Conservation (phyloP, 2,888 invertebrate genomes). For the Phymatocera aterrima region DNA sequence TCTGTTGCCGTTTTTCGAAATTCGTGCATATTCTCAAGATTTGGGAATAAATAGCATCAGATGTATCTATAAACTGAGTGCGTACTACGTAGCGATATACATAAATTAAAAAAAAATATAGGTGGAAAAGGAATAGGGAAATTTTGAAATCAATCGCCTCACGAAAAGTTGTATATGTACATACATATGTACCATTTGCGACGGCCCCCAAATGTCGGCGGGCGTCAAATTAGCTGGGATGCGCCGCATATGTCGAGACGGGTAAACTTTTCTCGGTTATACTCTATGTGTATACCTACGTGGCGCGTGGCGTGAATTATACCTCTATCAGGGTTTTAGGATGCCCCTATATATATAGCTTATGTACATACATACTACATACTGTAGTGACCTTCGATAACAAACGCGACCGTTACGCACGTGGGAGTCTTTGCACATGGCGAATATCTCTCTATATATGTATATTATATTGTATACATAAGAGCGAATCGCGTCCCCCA, state of each 20-base stretch:
- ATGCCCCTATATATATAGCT: too few relatives aligned
- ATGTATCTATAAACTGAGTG: too few relatives aligned
- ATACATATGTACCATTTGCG: constrained; percentile 9
- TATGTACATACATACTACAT: not conserved
- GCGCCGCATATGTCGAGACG: constrained; percentile 30
- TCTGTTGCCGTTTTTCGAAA: too few relatives aligned
- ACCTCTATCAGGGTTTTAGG: constrained; percentile 16
- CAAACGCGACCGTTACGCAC: constrained; percentile 44
- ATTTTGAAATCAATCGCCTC: constrained; percentile 9
- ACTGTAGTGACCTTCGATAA: constrained; percentile 23
- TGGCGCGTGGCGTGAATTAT: constrained; percentile 41
- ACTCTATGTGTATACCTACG: too few relatives aligned
- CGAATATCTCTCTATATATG: not conserved
- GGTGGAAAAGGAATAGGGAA: not conserved
- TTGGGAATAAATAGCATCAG: too few relatives aligned
- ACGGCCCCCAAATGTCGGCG: constrained; percentile 22
- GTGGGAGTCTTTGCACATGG: constrained; percentile 50
- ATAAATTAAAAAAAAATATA: not conserved
- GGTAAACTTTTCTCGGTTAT: constrained; percentile 20
- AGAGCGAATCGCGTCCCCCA: too few relatives aligned
- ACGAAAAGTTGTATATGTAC: too few relatives aligned
- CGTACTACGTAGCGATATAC: too few relatives aligned
- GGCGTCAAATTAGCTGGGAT: constrained; percentile 42
- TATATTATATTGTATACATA: too few relatives aligned
- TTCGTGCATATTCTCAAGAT: too few relatives aligned